Evolutionary conservation across 2,888 invertebrate species (phyloP).

Genomic region (Tuberolachnus salignus): DNA sequence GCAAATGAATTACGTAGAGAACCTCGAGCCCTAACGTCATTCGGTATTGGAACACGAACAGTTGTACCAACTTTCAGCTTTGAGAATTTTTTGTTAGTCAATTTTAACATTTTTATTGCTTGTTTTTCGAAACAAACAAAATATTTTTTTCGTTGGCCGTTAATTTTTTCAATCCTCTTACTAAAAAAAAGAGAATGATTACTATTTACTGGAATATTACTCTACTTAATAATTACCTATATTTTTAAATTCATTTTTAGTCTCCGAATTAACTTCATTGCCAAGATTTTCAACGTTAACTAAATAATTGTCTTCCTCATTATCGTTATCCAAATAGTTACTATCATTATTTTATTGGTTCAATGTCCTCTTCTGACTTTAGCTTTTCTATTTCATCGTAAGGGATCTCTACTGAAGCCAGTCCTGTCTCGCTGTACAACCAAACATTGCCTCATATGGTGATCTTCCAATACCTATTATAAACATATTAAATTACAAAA

Average conservation of each 20-base stretch:
- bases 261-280: neutral
- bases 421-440: neutral
- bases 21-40: neutral
- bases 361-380: slow-evolving; percentile 13
- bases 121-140: neutral
- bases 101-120: slow-evolving; percentile 1
- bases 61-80: neutral
- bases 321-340: slow-evolving; percentile 5
- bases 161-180: slow-evolving; percentile 7
- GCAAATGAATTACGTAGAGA: neutral
- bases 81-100: neutral
- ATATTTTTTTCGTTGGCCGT: neutral
- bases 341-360: neutral
- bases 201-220: no score
- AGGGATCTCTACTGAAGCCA: neutral
- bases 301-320: neutral
- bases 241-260: slow-evolving; percentile 12
- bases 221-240: neutral
- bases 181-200: neutral
- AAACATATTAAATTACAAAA: neutral
- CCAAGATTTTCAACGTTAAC: neutral
- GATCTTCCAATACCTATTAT: slow-evolving; percentile 4
- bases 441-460: slow-evolving; percentile 4
- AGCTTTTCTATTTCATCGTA: slow-evolving; percentile 1
- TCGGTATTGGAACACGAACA: neutral